These are phyloP conservation scores for Rynchops niger DNA, from an alignment of 2,113 vertebrate genomes.

Conservation along the genomic window DNA sequence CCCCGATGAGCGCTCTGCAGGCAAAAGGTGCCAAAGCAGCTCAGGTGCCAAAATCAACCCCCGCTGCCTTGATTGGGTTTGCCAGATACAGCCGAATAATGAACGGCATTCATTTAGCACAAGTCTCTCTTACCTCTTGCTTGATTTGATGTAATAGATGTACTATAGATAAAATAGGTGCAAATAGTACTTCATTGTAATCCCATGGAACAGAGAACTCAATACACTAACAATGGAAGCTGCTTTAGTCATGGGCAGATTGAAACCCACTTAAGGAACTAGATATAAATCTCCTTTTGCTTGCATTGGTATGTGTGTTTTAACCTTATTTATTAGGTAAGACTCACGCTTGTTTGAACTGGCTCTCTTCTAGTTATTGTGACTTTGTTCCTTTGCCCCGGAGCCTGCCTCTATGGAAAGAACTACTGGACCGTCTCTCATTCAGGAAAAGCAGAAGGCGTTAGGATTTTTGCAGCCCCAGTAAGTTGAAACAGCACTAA, in stretches of 20 bases:
- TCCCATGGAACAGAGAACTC: fast-evolving
- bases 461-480: neutral
- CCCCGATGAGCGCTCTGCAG: fast-evolving
- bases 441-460: neutral
- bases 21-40: neutral
- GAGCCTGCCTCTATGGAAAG: neutral
- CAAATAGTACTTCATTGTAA: neutral
- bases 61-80: neutral
- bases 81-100: neutral
- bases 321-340: neutral
- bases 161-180: neutral
- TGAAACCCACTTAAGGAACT: neutral
- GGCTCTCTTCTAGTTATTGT: neutral
- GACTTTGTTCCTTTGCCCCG: neutral
- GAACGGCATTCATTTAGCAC: neutral
- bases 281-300: neutral
- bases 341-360: neutral
- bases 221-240: neutral
- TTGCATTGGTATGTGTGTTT: neutral
- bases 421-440: neutral
- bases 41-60: neutral
- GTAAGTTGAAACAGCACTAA: neutral
- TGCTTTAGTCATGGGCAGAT: neutral
- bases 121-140: neutral
- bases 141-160: neutral